Base-by-base conservation (phyloP, 2,797 vertebrate species). In the Bufotes viridis region DNA sequence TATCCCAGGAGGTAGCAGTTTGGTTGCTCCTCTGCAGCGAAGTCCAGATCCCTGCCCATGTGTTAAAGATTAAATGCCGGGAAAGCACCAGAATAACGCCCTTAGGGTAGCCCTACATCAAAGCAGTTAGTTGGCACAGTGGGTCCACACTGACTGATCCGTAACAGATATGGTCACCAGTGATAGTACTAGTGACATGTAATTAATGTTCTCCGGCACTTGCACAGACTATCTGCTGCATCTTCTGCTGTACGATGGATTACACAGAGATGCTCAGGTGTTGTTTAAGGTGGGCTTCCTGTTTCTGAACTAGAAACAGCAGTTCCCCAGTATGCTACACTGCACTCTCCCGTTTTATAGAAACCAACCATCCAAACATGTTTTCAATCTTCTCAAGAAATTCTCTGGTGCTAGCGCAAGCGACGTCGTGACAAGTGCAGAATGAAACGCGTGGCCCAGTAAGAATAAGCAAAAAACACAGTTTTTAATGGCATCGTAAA, bases 401-500 rank as follows among this genome's bases (percentile, higher is more conserved):
- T 55, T 20, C 63, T 8, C 14, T 1, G 22, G 14, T 49, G 80
- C 53, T 22, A 67, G 29, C 34, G 5, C 76, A 20, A 78, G 72
- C 20, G 26, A 20, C 7, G 17, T 13, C 76, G 29, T 34, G 74
- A 81, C 51, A 53, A 58, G 4, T 14, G 42, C 65, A 74, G 55
- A 82, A 61, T 87, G 26, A 51, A 81, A 29, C 3, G 10, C 14
- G 11, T 6, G 1, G 18, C 55, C n/a, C n/a, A 0, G 14, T 10
- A 81, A 34, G 24, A 22, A 61, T 63, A 87, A 61, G 70, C 42
- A 81, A 63, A 87, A 51, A 34, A 57, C 12, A 34, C 2, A 34
- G 15, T 61, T 80, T 24, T 82, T 87, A 82, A 76, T 65, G 63
- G 57, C 69, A 34, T 82, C 70, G 75, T 65, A 87, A 75, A 87